These are phyloP conservation scores for Danio jaintianensis DNA, from an alignment of 2,797 vertebrate genomes.

Conservation along the genomic window DNA sequence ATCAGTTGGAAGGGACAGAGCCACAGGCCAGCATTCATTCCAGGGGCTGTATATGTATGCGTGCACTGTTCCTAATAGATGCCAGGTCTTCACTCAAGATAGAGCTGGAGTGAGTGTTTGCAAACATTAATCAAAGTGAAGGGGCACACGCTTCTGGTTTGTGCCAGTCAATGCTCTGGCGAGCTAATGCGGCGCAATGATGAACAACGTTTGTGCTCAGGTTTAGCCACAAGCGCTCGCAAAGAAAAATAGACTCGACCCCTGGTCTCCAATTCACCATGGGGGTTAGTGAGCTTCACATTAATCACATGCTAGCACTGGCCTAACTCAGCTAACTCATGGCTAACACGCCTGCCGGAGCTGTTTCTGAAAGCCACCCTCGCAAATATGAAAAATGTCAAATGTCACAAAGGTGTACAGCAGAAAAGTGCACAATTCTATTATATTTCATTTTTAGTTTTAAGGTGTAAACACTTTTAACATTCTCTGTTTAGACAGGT, in stretches of 20 bases:
- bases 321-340: slow-evolving; percentile 64
- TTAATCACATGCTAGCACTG: slow-evolving; percentile 76
- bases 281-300: slow-evolving; percentile 75
- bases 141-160: slow-evolving; percentile 74
- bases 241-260: slow-evolving; percentile 83
- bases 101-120: slow-evolving; percentile 70
- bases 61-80: slow-evolving; percentile 74
- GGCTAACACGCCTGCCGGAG: slow-evolving; percentile 58
- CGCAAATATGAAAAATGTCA: slow-evolving; percentile 11
- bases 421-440: slow-evolving; percentile 7
- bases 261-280: slow-evolving; percentile 79
- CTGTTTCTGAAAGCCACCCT: slow-evolving; percentile 2
- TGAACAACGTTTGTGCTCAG: slow-evolving; percentile 80
- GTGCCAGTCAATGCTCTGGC: slow-evolving; percentile 76
- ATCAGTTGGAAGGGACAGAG: slow-evolving; percentile 21
- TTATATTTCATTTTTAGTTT: neutral
- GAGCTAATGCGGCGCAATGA: slow-evolving; percentile 75
- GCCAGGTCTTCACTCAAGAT: slow-evolving; percentile 77
- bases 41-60: slow-evolving; percentile 28
- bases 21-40: slow-evolving; percentile 27
- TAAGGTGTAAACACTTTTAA: neutral
- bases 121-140: slow-evolving; percentile 81
- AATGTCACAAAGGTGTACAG: slow-evolving; percentile 7
- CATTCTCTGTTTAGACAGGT: neutral
- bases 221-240: slow-evolving; percentile 80